A percentile compares a stretch with the other conserved stretches of the same genome.
Conservation (phyloP, 92 coral and sea anemone genomes). For the Parazoanthus atlanticus region DNA sequence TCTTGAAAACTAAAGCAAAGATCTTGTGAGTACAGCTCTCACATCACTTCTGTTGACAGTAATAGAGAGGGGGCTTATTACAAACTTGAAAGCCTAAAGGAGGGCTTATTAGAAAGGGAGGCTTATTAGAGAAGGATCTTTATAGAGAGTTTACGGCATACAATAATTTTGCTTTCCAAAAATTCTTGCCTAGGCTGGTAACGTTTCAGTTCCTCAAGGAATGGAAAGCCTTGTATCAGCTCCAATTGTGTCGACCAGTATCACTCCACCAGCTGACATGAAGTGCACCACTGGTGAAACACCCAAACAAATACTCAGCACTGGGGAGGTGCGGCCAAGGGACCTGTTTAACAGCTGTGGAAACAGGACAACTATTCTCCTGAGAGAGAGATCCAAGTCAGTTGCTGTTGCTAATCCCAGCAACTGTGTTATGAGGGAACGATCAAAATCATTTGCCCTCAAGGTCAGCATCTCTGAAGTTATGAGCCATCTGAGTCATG, state of each 20-base stretch:
- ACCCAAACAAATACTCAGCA: conserved; percentile 23
- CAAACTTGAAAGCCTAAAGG: too few relatives aligned
- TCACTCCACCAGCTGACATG: conserved; percentile 29
- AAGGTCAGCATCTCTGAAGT: conserved; percentile 63
- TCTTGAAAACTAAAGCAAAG: too few relatives aligned
- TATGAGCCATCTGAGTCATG: too few relatives aligned
- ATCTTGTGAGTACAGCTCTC: too few relatives aligned
- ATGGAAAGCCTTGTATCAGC: conserved; percentile 86
- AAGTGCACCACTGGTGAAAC: conserved; percentile 37
- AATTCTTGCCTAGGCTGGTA: not conserved
- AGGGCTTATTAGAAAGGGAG: too few relatives aligned
- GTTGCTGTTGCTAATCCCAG: conserved; percentile 66
- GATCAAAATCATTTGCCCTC: conserved; percentile 93
- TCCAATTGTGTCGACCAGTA: conserved; percentile 73
- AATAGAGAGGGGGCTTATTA: too few relatives aligned
- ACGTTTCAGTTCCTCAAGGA: conserved; percentile 46
- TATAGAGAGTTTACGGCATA: conserved; percentile 3
- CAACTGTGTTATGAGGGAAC: conserved; percentile 59
- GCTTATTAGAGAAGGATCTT: too few relatives aligned
- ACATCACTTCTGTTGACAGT: too few relatives aligned
- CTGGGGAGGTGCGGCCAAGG: conserved; percentile 69
- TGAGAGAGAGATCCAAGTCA: conserved; percentile 64
- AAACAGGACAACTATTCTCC: not conserved
- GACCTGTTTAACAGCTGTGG: conserved; percentile 66
- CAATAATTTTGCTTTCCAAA: not conserved